A percentile compares a stretch with the other conserved stretches of the same genome.
phyloP scores from a whole-genome alignment of 2,113 vertebrate species.

The Hypanus sabinus region DNA sequence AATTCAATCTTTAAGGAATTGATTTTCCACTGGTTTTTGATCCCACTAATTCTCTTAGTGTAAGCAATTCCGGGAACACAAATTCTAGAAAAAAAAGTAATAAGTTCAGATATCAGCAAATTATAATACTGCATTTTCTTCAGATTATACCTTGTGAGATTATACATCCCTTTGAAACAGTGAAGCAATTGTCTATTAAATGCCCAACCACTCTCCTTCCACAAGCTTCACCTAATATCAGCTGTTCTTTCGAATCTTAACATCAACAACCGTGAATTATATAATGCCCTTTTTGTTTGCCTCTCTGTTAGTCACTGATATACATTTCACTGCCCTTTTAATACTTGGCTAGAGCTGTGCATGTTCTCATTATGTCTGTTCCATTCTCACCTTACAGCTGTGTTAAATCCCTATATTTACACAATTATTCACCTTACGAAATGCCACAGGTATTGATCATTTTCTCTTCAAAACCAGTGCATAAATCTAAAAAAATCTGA shows the following conservation, averaged over 20 bases:
- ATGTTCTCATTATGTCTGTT: not conserved
- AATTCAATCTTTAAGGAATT: not conserved
- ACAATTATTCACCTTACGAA: not conserved
- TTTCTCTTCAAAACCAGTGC: not conserved
- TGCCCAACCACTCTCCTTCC: not conserved
- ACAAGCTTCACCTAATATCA: not conserved
- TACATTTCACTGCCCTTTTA: not conserved
- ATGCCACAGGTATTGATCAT: not conserved
- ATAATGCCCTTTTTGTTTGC: not conserved
- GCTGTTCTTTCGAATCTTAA: slow-evolving; percentile 4
- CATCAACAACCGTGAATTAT: not conserved
- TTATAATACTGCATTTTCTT: not conserved
- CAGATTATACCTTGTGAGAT: not conserved
- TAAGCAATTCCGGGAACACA: not conserved
- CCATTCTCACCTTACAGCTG: not conserved
- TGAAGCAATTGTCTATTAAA: not conserved
- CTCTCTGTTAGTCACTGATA: not conserved
- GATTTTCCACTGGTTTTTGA: not conserved
- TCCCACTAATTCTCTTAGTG: not conserved
- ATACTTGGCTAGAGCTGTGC: not conserved
- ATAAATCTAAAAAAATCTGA: not conserved
- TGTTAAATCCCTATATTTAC: not conserved
- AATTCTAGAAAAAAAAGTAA: not conserved
- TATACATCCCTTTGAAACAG: slow-evolving; percentile 16
- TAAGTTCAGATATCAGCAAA: not conserved